Evolutionary conservation across 2,113 vertebrate genomes (phyloP).

Genomic region (Peromyscus maniculatus): DNA sequence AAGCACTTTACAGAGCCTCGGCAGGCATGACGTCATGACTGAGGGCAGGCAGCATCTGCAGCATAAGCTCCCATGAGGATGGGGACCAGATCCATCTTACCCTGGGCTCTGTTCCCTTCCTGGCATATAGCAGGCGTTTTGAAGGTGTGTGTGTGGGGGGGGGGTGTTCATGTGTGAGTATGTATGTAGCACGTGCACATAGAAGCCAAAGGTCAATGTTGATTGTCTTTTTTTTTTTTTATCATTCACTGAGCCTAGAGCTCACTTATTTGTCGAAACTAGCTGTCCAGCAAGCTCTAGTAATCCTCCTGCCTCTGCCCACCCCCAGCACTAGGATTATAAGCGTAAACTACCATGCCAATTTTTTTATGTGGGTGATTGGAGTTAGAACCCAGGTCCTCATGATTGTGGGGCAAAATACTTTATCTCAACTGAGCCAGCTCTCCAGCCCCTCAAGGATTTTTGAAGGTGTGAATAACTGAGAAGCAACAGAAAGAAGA

Average conservation of each 20-base stretch:
- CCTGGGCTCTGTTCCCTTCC: neutral
- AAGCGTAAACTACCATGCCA: too few species aligned
- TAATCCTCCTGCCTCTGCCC: neutral
- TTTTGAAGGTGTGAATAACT: constrained; percentile 34
- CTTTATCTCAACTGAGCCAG: neutral
- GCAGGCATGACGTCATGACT: neutral
- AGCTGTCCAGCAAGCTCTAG: neutral
- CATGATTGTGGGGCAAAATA: neutral
- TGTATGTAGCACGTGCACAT: neutral
- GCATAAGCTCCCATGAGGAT: neutral
- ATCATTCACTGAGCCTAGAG: neutral
- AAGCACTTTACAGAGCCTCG: neutral
- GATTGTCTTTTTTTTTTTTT: neutral
- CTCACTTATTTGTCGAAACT: neutral
- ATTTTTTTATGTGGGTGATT: too few species aligned
- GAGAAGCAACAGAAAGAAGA: constrained; percentile 14
- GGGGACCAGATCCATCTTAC: neutral
- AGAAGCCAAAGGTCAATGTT: neutral
- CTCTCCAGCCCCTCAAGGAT: neutral
- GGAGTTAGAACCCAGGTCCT: neutral
- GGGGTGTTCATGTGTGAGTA: neutral
- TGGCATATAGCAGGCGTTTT: neutral
- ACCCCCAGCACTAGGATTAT: neutral
- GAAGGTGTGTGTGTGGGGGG: neutral
- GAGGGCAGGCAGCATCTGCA: neutral